phyloP scores from a whole-genome alignment of 2,113 vertebrate species.

The Philantomba maxwellii region DNA sequence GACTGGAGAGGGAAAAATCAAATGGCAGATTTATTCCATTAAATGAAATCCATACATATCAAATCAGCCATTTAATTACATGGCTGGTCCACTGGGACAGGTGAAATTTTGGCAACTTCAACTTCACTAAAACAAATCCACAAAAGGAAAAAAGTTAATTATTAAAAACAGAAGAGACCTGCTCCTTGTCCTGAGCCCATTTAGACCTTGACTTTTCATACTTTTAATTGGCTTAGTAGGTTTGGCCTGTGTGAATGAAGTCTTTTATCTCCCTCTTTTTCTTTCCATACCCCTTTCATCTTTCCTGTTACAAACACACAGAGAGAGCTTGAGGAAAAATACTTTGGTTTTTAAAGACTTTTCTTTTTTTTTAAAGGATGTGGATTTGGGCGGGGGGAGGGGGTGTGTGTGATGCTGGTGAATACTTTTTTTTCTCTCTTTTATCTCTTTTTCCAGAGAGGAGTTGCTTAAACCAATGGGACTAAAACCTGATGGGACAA shows the following conservation, averaged over 20 bases:
- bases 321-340: constrained; percentile 69
- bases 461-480: constrained; percentile 96
- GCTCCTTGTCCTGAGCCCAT: constrained; percentile 73
- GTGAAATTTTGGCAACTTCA: constrained; percentile 58
- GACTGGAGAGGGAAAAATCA: constrained; percentile 68
- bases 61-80: constrained; percentile 18
- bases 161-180: constrained; percentile 69
- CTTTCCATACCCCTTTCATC: constrained; percentile 72
- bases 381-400: constrained; percentile 46
- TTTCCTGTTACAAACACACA: constrained; percentile 72
- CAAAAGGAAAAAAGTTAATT: constrained; percentile 49
- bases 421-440: constrained; percentile 63
- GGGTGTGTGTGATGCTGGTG: constrained; percentile 70
- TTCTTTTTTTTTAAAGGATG: constrained; percentile 56
- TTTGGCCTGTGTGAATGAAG: constrained; percentile 76
- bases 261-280: constrained; percentile 74
- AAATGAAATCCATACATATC: constrained; percentile 42
- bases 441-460: constrained; percentile 84
- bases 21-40: constrained; percentile 61
- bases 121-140: constrained; percentile 44
- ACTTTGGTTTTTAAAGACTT: constrained; percentile 72
- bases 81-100: constrained; percentile 56
- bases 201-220: constrained; percentile 78
- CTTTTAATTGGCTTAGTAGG: constrained; percentile 80
- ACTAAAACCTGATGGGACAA: constrained; percentile 90